Evolutionary conservation across 2,113 vertebrate genomes (phyloP).

Genomic region (Limnothrissa miodon): DNA sequence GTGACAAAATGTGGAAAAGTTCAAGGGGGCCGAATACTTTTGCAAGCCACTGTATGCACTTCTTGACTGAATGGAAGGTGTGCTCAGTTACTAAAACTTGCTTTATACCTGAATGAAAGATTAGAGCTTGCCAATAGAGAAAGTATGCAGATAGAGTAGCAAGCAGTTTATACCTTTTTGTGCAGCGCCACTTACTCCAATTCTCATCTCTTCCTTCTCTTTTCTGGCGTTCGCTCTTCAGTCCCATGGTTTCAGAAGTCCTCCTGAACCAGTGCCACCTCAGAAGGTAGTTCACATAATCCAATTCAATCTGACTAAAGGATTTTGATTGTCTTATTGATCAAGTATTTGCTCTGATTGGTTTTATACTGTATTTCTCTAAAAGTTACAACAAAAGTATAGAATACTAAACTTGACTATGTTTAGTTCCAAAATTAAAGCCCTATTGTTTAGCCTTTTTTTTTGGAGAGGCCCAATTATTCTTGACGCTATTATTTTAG

Average conservation of each 20-base stretch:
- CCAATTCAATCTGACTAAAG: background rate
- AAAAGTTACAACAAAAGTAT: too few species aligned
- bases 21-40: too few species aligned
- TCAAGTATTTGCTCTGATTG: background rate
- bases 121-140: too few species aligned
- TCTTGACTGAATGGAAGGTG: too few species aligned
- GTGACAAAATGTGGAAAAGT: too few species aligned
- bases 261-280: background rate
- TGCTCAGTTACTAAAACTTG: too few species aligned
- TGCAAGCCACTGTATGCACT: too few species aligned
- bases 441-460: background rate
- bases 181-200: background rate
- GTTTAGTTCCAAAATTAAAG: background rate
- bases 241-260: background rate
- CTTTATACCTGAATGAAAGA: too few species aligned
- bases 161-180: background rate
- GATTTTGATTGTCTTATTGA: background rate
- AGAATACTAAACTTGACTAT: background rate
- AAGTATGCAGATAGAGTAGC: too few species aligned
- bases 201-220: background rate
- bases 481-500: background rate
- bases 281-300: background rate
- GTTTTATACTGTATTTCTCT: background rate
- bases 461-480: background rate
- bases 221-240: background rate